Evolutionary conservation across 2,888 invertebrate genomes (phyloP), one percentile per base, ranked within the genome.

Genomic region (Ectropis crepuscularia): DNA sequence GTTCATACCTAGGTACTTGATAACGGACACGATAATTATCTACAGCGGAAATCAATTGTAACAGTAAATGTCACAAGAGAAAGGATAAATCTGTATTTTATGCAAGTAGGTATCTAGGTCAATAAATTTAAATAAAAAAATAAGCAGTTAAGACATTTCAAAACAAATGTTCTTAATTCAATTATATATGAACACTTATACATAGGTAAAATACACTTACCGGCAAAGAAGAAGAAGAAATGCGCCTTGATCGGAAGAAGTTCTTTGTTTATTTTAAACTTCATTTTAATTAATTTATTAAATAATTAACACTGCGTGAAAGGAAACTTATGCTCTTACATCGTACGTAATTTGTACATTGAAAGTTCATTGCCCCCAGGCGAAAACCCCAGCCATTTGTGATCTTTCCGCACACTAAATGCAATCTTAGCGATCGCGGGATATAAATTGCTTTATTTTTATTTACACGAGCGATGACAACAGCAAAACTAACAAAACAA

Each of bases 221-320:
- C 96, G 72, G 96, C 97, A 94, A 97, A 96, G 76, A 97, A 97
- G 82, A 97, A 96, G 88, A 98, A 97, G 81, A 95, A 98, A 82
- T 97, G 97, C 0, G 95, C 95, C 93, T 98, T 98, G 54, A 98
- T 94, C 9, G 97, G 97, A 85, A 98, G 77, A 55, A 97, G 92
- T 48, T 92, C 92, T 72, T 80, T 93, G 83, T 97, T 95, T 57
- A 98, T 93, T 83, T 94, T 94, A 74, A 94, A 78, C 88, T 94
- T 94, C 90, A 87, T 92, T 76, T 74, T 74, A 49, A 45, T n/a
- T 42, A 12, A 36, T 28, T 47, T 47, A 45, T 45, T 45, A 10
- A 10, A 46, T 10, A 11, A 36, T n/a, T 45, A 45, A 36, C 53
- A 37, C 16, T 10, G 39, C 12, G 38, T 8, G 12, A 28, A 41